phyloP scores from a whole-genome alignment of 2,113 vertebrate genomes.

The Peromyscus leucopus region DNA sequence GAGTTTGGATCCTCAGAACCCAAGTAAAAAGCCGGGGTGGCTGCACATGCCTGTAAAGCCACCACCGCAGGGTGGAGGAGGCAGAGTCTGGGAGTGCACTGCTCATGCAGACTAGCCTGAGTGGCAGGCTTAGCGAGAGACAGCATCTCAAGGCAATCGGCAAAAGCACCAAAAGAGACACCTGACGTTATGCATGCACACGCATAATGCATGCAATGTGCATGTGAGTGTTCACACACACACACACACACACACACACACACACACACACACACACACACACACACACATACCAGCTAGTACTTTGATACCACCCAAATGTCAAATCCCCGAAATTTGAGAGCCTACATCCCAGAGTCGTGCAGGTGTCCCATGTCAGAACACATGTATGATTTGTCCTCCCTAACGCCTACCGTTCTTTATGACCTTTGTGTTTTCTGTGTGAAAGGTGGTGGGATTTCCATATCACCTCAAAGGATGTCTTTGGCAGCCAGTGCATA shows the following conservation, averaged over 20 bases:
- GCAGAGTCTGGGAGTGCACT: neutral
- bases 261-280: neutral
- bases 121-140: neutral
- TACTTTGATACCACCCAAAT: neutral
- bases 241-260: neutral
- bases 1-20: neutral
- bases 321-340: neutral
- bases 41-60: neutral
- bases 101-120: neutral
- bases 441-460: constrained; percentile 61
- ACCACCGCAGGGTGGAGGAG: neutral
- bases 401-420: constrained; percentile 34
- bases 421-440: constrained; percentile 51
- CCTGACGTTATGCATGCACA: neutral
- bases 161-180: neutral
- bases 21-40: neutral
- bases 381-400: neutral
- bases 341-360: neutral
- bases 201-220: too few relatives aligned
- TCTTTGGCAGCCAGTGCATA: constrained; percentile 63
- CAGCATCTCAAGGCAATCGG: neutral
- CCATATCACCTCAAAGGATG: constrained; percentile 48
- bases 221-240: neutral
- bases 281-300: neutral
- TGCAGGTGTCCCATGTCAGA: neutral